Conservation (phyloP, 1,140 invertebrate species). For the Archivesica marissinica region DNA sequence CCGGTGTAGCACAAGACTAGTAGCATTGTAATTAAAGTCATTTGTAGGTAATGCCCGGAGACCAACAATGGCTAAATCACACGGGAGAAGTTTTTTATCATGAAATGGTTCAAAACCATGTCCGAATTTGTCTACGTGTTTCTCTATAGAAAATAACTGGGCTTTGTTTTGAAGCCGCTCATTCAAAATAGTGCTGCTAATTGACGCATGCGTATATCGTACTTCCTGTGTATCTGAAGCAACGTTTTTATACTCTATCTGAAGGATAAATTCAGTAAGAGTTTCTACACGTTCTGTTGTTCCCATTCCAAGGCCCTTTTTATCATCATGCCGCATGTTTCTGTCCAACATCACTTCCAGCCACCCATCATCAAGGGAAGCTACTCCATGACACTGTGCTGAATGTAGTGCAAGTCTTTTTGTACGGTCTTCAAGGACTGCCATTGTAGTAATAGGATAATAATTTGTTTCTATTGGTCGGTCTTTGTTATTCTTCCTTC, state of each 20-base stretch:
- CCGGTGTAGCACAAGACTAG: constrained; percentile 50
- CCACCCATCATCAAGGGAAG: constrained; percentile 91
- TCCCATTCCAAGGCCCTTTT: constrained; percentile 94
- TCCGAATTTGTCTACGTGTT: constrained; percentile 21
- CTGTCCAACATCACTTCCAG: constrained; percentile 94
- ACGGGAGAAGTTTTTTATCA: background rate
- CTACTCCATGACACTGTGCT: constrained; percentile 93
- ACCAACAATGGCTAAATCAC: constrained; percentile 39
- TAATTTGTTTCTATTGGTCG: constrained; percentile 94
- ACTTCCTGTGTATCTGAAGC: background rate
- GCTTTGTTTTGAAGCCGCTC: constrained; percentile 54
- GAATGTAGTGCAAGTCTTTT: constrained; percentile 89
- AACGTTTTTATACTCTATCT: constrained; percentile 87
- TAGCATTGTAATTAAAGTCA: constrained; percentile 32
- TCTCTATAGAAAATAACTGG: constrained; percentile 21
- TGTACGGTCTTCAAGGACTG: constrained; percentile 91
- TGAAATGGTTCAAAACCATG: constrained; percentile 27
- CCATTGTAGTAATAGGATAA: constrained; percentile 93
- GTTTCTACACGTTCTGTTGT: constrained; percentile 93
- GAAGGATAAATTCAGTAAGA: constrained; percentile 91
- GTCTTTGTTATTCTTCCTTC: constrained; percentile 87
- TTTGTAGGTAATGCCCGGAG: constrained; percentile 36
- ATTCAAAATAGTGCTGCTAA: constrained; percentile 41
- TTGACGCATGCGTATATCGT: constrained; percentile 37
- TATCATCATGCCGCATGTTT: constrained; percentile 93